phyloP scores from a whole-genome alignment of 2,113 vertebrate genomes.

The Hystrix cristata region DNA sequence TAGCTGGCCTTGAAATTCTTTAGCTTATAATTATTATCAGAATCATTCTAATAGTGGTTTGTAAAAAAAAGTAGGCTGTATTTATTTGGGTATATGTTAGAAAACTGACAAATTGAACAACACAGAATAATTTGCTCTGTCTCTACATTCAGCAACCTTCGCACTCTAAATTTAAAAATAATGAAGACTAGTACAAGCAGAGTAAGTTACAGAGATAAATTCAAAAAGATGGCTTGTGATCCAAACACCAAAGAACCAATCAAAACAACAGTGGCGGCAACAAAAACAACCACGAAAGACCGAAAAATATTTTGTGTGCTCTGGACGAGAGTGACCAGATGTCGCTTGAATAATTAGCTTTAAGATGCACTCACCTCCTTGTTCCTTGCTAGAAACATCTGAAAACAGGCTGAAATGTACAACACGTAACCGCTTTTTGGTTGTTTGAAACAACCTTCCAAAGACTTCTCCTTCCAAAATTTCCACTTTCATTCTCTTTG shows the following conservation, averaged over 20 bases:
- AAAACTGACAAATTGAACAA: conserved; percentile 69
- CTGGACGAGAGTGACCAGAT: conserved; percentile 18
- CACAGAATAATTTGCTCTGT: conserved; percentile 56
- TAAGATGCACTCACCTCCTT: conserved; percentile 57
- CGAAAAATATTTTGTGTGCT: not conserved
- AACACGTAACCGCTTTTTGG: not conserved
- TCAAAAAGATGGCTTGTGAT: not conserved
- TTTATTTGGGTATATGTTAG: conserved; percentile 64
- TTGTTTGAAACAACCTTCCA: conserved; percentile 43
- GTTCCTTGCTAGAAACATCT: conserved; percentile 66
- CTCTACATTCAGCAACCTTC: conserved; percentile 44
- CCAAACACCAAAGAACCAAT: conserved; percentile 58
- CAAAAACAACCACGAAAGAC: conserved; percentile 75
- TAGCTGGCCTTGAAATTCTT: conserved; percentile 62
- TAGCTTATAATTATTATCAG: conserved; percentile 71
- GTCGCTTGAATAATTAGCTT: not conserved
- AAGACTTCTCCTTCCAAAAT: conserved; percentile 47
- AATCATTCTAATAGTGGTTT: conserved; percentile 61
- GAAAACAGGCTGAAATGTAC: conserved; percentile 67
- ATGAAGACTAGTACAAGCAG: conserved; percentile 6
- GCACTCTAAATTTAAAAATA: conserved; percentile 54
- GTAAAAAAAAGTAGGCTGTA: conserved; percentile 56
- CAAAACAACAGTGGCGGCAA: conserved; percentile 73
- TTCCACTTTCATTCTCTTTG: conserved; percentile 45
- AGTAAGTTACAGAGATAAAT: conserved; percentile 68